These are phyloP conservation scores for Aporophyla lueneburgensis DNA, from an alignment of 2,888 invertebrate genomes.

Conservation along the genomic window DNA sequence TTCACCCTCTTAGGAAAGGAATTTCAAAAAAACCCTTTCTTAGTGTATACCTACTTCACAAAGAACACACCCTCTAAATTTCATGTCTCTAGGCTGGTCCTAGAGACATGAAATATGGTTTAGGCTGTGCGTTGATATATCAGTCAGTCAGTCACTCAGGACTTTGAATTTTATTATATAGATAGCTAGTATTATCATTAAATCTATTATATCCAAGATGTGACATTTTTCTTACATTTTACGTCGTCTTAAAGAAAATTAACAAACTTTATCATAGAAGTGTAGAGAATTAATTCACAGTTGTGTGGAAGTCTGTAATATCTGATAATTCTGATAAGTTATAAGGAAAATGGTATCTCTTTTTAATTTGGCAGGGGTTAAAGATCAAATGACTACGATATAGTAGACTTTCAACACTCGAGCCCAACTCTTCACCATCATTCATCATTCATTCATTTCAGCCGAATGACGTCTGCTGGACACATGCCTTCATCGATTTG, in stretches of 20 bases:
- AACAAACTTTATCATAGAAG: background rate
- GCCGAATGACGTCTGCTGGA: no score
- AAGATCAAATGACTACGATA: background rate
- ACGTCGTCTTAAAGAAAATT: background rate
- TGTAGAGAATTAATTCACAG: background rate
- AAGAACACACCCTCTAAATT: no score
- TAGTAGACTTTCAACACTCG: background rate
- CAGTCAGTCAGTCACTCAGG: no score
- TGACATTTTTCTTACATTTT: background rate
- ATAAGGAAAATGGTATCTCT: background rate
- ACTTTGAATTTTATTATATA: no score
- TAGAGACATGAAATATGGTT: no score
- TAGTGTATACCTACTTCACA: no score
- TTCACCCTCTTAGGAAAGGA: no score
- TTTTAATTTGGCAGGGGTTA: background rate
- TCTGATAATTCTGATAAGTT: background rate
- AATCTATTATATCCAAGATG: background rate
- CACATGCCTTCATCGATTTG: no score
- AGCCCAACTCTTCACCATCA: background rate
- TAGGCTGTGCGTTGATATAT: no score
- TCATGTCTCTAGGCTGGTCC: no score
- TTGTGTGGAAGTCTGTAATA: background rate
- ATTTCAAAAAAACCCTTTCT: no score
- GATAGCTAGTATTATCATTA: background rate
- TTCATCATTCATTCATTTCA: no score